Base-by-base conservation (phyloP, 2,797 vertebrate genomes). In the Cuculus canorus region DNA sequence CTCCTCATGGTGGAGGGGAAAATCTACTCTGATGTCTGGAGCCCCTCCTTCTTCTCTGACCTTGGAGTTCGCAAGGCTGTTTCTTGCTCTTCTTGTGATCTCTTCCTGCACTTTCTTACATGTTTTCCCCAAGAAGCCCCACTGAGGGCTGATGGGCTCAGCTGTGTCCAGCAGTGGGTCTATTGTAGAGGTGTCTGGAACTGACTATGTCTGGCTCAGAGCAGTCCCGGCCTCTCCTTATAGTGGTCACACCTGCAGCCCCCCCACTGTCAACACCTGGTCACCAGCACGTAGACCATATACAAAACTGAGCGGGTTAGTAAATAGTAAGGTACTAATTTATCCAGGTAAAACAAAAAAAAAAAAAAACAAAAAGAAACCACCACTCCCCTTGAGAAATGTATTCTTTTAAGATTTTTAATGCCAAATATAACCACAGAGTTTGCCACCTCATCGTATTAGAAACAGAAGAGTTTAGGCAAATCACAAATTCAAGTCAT, bases 131-230 rank as follows among this genome's bases (percentile, higher is more conserved):
- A 43, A 16, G 33, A 6, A 1, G 0, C 11, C 16, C 17, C 10
- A 27, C 10, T 8, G 4, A 5, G 15, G 22, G 4, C 25, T 50
- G 48, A 28, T 17, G 14, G 24, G 24, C 61, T 92, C 24, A 57
- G 21, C 22, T 2, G 0, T 10, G 10, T 35, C 13, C 3, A 66
- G 41, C n/a, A 25, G 10, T 41, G 27, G 10, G 13, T 47, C 35
- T 32, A 1, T 13, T 61, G 21, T 33, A 79, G 35, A 60, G 5
- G 5, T 53, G 33, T 47, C 12, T 73, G 56, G 52, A 85, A 75
- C 19, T 28, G 19, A 2, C 35, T 17, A 25, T 25, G 19, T 17
- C 4, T 2, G 5, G 7, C 45, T 25, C 1, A 1, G 17, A 22
- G 27, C 17, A 80, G 35, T 27, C 17, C 5, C 14, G 39, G 39